A percentile compares a stretch with the other conserved stretches of the same genome.
Evolutionary conservation across 2,888 invertebrate species (phyloP).

Genomic region (Heliconius aoede): DNA sequence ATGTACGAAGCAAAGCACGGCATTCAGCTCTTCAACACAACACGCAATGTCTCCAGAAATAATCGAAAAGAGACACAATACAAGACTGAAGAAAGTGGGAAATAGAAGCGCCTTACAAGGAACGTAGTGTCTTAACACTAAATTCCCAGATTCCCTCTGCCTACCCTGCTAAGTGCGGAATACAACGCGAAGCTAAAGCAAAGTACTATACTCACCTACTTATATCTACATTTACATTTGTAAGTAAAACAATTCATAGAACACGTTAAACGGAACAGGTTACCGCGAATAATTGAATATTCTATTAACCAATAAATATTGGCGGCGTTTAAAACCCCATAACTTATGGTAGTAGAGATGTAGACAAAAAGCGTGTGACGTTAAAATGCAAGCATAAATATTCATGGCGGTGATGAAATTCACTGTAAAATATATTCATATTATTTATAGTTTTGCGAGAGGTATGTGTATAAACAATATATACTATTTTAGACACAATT

Average conservation of each 20-base stretch:
- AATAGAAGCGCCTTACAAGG: no score
- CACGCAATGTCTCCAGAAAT: no score
- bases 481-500: no score
- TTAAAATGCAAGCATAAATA: conserved; percentile 26
- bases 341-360: conserved; percentile 17
- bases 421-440: not conserved
- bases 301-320: conserved; percentile 62
- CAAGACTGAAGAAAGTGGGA: no score
- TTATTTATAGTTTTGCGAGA: not conserved
- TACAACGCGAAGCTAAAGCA: no score
- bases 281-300: conserved; percentile 66
- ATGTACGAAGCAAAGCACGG: no score
- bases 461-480: no score
- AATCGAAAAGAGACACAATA: no score
- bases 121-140: no score
- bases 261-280: conserved; percentile 37
- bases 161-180: no score
- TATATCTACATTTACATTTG: not conserved
- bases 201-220: not conserved
- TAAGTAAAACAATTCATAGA: conserved; percentile 29
- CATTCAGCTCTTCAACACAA: no score
- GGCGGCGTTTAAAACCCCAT: conserved; percentile 54
- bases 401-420: conserved; percentile 3
- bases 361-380: conserved; percentile 5
- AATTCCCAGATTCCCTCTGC: no score